Base-by-base conservation (phyloP, 1,140 invertebrate species). In the Drosophila sp. region DNA sequence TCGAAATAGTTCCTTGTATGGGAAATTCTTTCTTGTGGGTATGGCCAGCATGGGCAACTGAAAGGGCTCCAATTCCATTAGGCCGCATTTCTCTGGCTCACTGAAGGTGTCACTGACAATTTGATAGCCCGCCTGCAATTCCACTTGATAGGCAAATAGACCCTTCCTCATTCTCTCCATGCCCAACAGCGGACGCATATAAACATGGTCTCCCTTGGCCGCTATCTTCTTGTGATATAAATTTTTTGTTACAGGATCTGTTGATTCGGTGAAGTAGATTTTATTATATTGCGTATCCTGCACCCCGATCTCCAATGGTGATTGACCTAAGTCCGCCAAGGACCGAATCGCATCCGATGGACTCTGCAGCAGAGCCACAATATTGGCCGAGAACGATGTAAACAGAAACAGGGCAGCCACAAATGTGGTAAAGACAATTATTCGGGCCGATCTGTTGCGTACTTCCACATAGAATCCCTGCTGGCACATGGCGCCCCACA, bases 301-400 rank as follows among this genome's bases (percentile, higher is more conserved):
- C 1, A 94, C 93, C 5, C 93, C 94, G 27, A 94, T 84, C 30
- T 91, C 90, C 70, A 95, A 91, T 0, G 93, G 93, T 0, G 94
- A 94, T 56, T 93, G 86, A 0, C 93, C 87, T 3, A 95, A 91
- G 83, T 94, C 94, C 7, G 66, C 91, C 54, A 94, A 84, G 25
- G 93, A 93, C 17, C 81, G 91, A 32, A 95, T 92, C 5, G 93
- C 92, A 68, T 93, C 86, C 67, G 93, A 94, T 1, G 94, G 93
- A 55, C 93, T 93, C 78, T 95, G 94, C 58, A 94, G 86, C 57
- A 95, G 92, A 2, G 94, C 93, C 41, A 95, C 94, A 63, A 95
- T 94, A 81, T 94, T 94, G 0, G 94, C 94, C 2, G 94, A 94
- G 83, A 94, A 94, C 2, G 94, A 93, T 2, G 94, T 94, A 69